phyloP scores from a whole-genome alignment of 2,797 vertebrate species.

The Pseudopleuronectes americanus region DNA sequence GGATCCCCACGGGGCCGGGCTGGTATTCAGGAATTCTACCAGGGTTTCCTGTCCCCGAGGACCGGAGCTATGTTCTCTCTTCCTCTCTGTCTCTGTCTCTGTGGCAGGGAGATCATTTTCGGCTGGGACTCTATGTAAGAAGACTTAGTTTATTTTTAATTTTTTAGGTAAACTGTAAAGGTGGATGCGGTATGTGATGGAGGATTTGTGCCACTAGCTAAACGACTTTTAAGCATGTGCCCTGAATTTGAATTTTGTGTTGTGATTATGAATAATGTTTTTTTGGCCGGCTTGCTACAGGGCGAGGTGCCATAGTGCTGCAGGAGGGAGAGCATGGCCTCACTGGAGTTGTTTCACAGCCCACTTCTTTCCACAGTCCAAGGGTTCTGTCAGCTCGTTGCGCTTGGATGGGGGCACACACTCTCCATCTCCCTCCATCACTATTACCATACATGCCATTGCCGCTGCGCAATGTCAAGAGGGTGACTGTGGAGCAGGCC shows the following conservation, averaged over 20 bases:
- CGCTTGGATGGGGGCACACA: conserved; percentile 28
- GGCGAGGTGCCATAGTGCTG: conserved; percentile 19
- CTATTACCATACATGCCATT: conserved; percentile 52
- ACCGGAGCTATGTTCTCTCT: conserved; percentile 36
- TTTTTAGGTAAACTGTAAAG: conserved; percentile 46
- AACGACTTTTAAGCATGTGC: conserved; percentile 35
- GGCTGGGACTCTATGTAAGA: neutral
- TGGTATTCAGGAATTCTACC: conserved; percentile 77
- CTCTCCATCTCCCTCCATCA: conserved; percentile 60
- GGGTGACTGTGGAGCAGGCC: conserved; percentile 48
- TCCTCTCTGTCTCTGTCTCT: conserved; percentile 26
- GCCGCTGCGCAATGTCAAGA: conserved; percentile 62
- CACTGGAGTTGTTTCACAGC: conserved; percentile 40
- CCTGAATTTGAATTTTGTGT: conserved; percentile 36
- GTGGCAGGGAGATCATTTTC: conserved; percentile 32
- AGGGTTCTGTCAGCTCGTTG: conserved; percentile 55
- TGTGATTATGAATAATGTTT: conserved; percentile 29
- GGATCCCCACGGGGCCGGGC: conserved; percentile 70
- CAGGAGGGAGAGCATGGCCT: conserved; percentile 33
- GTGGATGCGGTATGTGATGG: conserved; percentile 19
- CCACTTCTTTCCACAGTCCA: conserved; percentile 54
- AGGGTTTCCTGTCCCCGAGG: conserved; percentile 67
- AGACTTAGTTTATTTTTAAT: conserved; percentile 32
- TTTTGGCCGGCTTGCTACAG: conserved; percentile 4
- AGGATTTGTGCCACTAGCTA: conserved; percentile 30